phyloP scores from a whole-genome alignment of 92 coral and sea anemone genomes.

The Actinostola sp. region DNA sequence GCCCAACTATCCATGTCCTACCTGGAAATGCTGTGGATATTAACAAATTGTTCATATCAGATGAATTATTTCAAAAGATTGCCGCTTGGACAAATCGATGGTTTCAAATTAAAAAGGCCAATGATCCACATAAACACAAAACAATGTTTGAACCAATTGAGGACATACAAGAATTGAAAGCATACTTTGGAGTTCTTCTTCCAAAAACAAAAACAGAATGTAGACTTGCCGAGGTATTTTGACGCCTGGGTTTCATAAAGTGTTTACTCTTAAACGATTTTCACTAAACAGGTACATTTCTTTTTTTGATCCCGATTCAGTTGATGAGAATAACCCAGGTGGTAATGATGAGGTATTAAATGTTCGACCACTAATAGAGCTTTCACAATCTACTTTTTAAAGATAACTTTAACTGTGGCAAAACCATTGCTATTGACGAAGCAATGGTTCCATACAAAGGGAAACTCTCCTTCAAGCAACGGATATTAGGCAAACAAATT shows the following conservation, averaged over 20 bases:
- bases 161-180: conserved; percentile 39
- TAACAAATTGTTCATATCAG: conserved; percentile 20
- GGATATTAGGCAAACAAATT: conserved; percentile 38
- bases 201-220: conserved; percentile 33
- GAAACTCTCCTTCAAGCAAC: conserved; percentile 39
- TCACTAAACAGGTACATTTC: conserved; percentile 46
- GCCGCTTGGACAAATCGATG: conserved; percentile 36
- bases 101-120: conserved; percentile 19
- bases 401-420: conserved; percentile 40
- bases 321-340: conserved; percentile 14
- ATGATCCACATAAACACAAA: conserved; percentile 40
- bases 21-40: conserved; percentile 30
- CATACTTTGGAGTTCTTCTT: conserved; percentile 39
- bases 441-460: conserved; percentile 55
- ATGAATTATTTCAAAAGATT: conserved; percentile 22
- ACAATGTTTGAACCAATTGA: conserved; percentile 17
- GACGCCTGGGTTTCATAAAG: conserved; percentile 46
- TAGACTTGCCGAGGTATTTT: conserved; percentile 20
- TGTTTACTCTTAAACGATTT: conserved; percentile 41
- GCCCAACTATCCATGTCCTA: conserved; percentile 32
- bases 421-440: conserved; percentile 48
- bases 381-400: conserved; percentile 23
- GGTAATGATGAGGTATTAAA: conserved; percentile 31
- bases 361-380: conserved; percentile 33
- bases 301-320: conserved; percentile 40